Evolutionary conservation across 2,888 invertebrate species (phyloP).

Genomic region (Zygogramma bicolorata): DNA sequence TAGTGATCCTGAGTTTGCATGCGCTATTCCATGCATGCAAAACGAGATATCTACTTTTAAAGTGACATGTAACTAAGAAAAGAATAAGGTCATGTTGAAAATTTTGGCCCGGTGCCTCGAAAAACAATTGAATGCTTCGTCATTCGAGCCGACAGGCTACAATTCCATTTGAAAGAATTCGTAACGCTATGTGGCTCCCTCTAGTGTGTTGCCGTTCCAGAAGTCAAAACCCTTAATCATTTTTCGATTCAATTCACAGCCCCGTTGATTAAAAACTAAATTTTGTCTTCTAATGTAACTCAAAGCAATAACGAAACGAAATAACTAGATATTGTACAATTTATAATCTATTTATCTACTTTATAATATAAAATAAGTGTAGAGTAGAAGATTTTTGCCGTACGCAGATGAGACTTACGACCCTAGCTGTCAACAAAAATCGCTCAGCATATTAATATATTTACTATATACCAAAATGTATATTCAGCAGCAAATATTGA

Average conservation of each 20-base stretch:
- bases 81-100: slow-evolving; percentile 1
- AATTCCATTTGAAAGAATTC: background rate
- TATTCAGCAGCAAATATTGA: slow-evolving; percentile 66
- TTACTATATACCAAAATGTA: slow-evolving; percentile 54
- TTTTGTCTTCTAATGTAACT: slow-evolving; percentile 68
- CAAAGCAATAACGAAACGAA: slow-evolving; percentile 68
- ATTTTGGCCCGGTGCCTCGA: slow-evolving; percentile 18
- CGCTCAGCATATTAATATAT: slow-evolving; percentile 65
- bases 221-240: background rate
- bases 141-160: background rate
- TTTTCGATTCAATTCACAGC: slow-evolving; percentile 34
- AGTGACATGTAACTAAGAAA: slow-evolving; percentile 1
- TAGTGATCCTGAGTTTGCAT: background rate
- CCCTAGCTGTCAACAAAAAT: slow-evolving; percentile 64
- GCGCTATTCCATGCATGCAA: background rate
- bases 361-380: slow-evolving; percentile 57
- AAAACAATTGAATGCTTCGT: background rate
- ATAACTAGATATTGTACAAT: slow-evolving; percentile 62
- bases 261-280: slow-evolving; percentile 59
- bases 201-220: background rate
- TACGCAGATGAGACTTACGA: slow-evolving; percentile 65
- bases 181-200: background rate
- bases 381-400: slow-evolving; percentile 53
- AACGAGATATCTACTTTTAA: slow-evolving; percentile 5
- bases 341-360: slow-evolving; percentile 62